Evolutionary conservation across 2,797 vertebrate genomes (phyloP), one percentile per base, ranked within the genome.

Genomic region (Cetoscarus ocellatus): DNA sequence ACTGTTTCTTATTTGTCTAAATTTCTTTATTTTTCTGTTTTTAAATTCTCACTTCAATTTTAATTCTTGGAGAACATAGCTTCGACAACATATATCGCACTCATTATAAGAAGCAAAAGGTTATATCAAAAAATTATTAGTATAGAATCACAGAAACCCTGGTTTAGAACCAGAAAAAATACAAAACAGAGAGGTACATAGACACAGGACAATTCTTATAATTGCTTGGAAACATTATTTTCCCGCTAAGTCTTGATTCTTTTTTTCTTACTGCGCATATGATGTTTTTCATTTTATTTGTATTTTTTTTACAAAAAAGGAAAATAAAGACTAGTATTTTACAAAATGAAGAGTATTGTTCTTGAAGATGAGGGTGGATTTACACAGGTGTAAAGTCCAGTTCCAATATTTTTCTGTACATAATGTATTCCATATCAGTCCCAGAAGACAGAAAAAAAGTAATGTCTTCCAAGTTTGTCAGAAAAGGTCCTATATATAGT

Each of bases 101-200:
- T 98, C 96, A 97, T 97, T 98, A 97, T 98, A 98, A 98, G 97
- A 99, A 98, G 97, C 97, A 99, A 99, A 98, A 96, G 96, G 97
- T 98, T 98, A 99, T 99, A 99, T 99, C 95, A 99, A 99, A 98
- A 91, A 99, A 98, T 98, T 96, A 98, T 98, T 99, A 99, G 97
- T 99, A 99, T 97, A 98, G 96, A 99, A 98, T 98, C 97, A 98
- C 97, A 99, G 96, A 96, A 98, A 97, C 95, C 94, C 97, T 98
- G 98, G 98, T 99, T 99, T 96, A 96, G 96, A 99, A 98, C 98
- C 98, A 98, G 97, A 98, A 99, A 97, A 98, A 98, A 99, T 97
- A 99, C 97, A 99, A 98, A 97, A 99, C 96, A 98, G 97, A 99
- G 97, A 97, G 96, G 97, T 98, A 99, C 97, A 99, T 97, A 98